Base-by-base conservation (phyloP, 2,888 invertebrate genomes). In the Eubasilissa splendida region DNA sequence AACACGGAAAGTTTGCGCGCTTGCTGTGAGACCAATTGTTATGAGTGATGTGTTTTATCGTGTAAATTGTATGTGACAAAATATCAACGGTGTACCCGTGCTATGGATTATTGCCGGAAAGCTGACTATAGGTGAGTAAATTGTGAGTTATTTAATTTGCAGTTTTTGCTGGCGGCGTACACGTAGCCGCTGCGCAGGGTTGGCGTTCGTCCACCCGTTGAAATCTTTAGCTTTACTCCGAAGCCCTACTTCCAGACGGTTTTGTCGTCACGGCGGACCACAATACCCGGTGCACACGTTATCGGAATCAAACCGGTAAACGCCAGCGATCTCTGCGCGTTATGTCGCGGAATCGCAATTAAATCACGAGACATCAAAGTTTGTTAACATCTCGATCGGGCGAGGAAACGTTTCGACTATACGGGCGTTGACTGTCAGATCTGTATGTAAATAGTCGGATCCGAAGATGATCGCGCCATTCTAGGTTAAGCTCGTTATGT, bases 31-130 rank as follows among this genome's bases (percentile, higher is more conserved):
- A 76, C 76, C 76, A 73, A 76, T 77, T 71, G 59, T 71, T 80
- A 71, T 63, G 63, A 60, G 80, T 77, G 73, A 73, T 77, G 80
- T 80, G 77, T 63, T 22, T 54, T 22, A 33, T 58, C 73, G 54
- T 63, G 78, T 77, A 65, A 77, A 60, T 74, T 78, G 63, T 53
- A 74, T 78, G 76, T 63, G 80, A 80, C 14, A 74, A 50, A 59
- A 59, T 73, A 31, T 65, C 56, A 75, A 58, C 66, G 50, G 75
- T 79, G 75, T 22, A 53, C 75, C 65, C 65, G 79, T 79, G 76
- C 68, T 79, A 79, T 81, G 81, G 81, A 81, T 81, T 79, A 81
- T 73, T 58, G 76, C 63, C 31, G 76, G 73, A 58, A 56, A 65
- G 65, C 31, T 12, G 54, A 80, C 33, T 65, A 59, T 63, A 77